Evolutionary conservation across 2,888 invertebrate genomes (phyloP).

Genomic region (Perizoma flavofasciatum): DNA sequence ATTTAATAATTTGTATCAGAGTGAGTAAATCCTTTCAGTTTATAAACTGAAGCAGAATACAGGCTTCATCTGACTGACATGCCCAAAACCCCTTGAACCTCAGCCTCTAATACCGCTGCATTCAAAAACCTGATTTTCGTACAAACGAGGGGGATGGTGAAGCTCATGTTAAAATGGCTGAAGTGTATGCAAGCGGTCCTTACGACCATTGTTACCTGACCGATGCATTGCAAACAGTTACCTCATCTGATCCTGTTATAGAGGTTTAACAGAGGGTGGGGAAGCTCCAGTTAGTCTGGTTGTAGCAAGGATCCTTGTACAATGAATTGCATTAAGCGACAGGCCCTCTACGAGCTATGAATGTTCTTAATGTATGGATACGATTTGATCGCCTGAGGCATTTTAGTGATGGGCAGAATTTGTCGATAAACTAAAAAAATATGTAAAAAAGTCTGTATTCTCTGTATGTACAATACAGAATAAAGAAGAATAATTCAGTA

Average conservation of each 20-base stretch:
- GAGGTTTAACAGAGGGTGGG: constrained; percentile 34
- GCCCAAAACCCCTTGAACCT: constrained; percentile 46
- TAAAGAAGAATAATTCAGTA: no score
- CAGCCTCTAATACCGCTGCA: constrained; percentile 28
- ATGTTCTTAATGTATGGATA: constrained; percentile 76
- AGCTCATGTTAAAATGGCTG: constrained; percentile 50
- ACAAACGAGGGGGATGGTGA: constrained; percentile 33
- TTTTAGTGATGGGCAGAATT: constrained; percentile 50
- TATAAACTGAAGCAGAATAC: constrained; percentile 64
- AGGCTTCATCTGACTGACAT: constrained; percentile 64
- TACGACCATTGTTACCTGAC: constrained; percentile 45
- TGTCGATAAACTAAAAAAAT: constrained; percentile 17
- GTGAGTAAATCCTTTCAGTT: constrained; percentile 66
- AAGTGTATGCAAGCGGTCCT: constrained; percentile 58
- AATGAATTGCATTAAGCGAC: constrained; percentile 80
- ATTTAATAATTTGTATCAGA: constrained; percentile 47
- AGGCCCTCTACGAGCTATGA: constrained; percentile 69
- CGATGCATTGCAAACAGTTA: constrained; percentile 42
- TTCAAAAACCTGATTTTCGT: constrained; percentile 47
- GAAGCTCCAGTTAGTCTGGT: constrained; percentile 49
- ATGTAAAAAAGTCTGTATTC: no score
- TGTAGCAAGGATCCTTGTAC: constrained; percentile 67
- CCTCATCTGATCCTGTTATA: constrained; percentile 35
- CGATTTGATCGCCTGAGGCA: constrained; percentile 70
- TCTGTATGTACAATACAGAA: no score